Conservation (phyloP, 2,888 invertebrate species). For the Drosophila vallismaia region DNA sequence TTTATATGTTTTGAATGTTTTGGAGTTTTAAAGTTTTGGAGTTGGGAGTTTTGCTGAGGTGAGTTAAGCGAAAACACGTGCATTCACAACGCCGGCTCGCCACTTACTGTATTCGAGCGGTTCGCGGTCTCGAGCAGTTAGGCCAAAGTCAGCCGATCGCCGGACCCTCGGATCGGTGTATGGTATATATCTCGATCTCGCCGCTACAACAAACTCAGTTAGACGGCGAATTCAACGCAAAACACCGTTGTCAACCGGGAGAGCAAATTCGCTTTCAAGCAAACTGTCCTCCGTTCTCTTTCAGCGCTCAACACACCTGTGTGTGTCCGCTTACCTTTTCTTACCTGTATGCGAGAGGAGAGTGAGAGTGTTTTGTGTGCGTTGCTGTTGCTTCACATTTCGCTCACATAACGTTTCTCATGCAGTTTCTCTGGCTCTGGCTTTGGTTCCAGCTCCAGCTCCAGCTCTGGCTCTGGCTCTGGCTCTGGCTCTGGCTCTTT, state of each 20-base stretch:
- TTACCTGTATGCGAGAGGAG: slow-evolving; percentile 60
- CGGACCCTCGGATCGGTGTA: slow-evolving; percentile 4
- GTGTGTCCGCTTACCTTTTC: slow-evolving; percentile 9
- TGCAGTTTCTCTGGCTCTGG: slow-evolving; percentile 65
- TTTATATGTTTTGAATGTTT: slow-evolving; percentile 26
- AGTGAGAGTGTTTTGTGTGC: slow-evolving; percentile 74
- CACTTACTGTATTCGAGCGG: slow-evolving; percentile 84
- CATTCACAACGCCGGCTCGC: slow-evolving; percentile 83
- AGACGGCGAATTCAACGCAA: slow-evolving; percentile 73
- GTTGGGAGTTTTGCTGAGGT: slow-evolving; percentile 19
- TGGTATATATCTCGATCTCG: slow-evolving; percentile 28
- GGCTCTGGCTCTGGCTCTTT: slow-evolving; percentile 14
- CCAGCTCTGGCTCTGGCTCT: slow-evolving; percentile 32
- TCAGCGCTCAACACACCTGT: slow-evolving; percentile 23
- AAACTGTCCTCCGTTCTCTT: not conserved
- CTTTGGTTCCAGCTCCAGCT: slow-evolving; percentile 22
- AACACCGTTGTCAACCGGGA: slow-evolving; percentile 65
- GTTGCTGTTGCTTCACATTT: slow-evolving; percentile 63
- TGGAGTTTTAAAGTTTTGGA: slow-evolving; percentile 16
- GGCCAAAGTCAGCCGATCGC: slow-evolving; percentile 74
- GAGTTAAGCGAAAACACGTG: slow-evolving; percentile 82
- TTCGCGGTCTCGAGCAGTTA: slow-evolving; percentile 81
- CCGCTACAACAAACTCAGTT: slow-evolving; percentile 70
- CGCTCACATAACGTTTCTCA: slow-evolving; percentile 81
- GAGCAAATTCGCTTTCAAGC: slow-evolving; percentile 45